Evolutionary conservation across 2,113 vertebrate species (phyloP).

Genomic region (Choloepus hoffmanni): DNA sequence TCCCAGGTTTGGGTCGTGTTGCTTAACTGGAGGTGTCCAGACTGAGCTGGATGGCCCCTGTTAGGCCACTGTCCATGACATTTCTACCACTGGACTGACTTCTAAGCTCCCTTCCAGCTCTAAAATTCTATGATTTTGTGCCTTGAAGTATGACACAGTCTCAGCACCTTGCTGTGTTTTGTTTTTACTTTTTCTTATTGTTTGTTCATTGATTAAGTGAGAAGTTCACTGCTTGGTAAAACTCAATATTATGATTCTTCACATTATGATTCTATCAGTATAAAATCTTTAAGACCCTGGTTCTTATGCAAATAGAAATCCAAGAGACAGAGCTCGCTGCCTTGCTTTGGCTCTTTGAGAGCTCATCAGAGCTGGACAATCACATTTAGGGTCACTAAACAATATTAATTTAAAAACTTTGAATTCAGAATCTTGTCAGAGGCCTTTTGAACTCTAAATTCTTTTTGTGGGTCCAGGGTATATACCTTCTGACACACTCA

Average conservation of each 20-base stretch:
- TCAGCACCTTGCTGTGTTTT: neutral
- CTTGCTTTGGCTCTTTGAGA: no score
- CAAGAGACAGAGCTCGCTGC: no score
- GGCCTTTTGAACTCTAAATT: neutral
- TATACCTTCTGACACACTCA: neutral
- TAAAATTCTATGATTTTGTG: neutral
- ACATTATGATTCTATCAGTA: no score
- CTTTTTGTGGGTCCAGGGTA: neutral
- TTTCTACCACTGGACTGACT: neutral
- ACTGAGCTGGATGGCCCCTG: neutral
- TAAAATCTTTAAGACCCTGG: neutral
- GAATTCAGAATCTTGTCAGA: neutral
- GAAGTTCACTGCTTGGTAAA: neutral
- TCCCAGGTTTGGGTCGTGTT: neutral
- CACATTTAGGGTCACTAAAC: no score
- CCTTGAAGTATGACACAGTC: neutral
- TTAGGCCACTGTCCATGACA: neutral
- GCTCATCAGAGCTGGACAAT: neutral
- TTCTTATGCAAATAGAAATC: neutral
- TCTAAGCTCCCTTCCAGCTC: neutral
- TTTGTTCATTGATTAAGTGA: neutral
- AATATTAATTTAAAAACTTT: neutral
- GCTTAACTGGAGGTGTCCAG: neutral
- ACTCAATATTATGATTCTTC: neutral
- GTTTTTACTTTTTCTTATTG: neutral